phyloP scores from a whole-genome alignment of 1,140 invertebrate genomes.

The Lerema accius region DNA sequence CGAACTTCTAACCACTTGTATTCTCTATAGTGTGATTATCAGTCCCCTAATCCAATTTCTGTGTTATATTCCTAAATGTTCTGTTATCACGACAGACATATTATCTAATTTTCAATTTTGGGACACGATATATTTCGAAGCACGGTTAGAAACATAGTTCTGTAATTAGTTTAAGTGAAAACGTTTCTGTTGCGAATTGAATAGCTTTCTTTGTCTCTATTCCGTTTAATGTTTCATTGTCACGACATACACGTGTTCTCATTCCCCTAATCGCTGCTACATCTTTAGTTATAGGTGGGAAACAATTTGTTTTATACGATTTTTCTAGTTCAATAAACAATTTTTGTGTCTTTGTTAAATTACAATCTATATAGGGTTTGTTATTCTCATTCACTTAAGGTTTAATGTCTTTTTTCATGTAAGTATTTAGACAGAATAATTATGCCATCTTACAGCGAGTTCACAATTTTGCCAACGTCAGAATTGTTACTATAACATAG shows the following conservation, averaged over 20 bases:
- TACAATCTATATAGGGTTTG: too few species aligned
- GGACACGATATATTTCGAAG: neutral
- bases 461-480: too few species aligned
- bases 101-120: neutral
- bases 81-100: neutral
- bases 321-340: too few species aligned
- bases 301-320: constrained; percentile 9
- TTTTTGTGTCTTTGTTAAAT: too few species aligned
- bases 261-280: constrained; percentile 15
- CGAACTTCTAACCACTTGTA: neutral
- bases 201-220: constrained; percentile 9
- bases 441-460: too few species aligned
- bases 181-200: constrained; percentile 2
- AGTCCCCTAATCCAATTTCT: neutral
- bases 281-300: constrained; percentile 9
- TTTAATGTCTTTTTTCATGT: too few species aligned
- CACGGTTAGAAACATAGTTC: neutral
- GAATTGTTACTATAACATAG: too few species aligned
- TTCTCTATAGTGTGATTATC: neutral
- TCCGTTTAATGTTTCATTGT: constrained; percentile 16
- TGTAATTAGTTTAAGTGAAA: neutral
- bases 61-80: neutral
- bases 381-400: too few species aligned
- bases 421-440: too few species aligned
- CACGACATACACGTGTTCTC: constrained; percentile 17